Evolutionary conservation across 2,113 vertebrate genomes (phyloP), one percentile per base, ranked within the genome.

Genomic region (Lucifuga dentata): DNA sequence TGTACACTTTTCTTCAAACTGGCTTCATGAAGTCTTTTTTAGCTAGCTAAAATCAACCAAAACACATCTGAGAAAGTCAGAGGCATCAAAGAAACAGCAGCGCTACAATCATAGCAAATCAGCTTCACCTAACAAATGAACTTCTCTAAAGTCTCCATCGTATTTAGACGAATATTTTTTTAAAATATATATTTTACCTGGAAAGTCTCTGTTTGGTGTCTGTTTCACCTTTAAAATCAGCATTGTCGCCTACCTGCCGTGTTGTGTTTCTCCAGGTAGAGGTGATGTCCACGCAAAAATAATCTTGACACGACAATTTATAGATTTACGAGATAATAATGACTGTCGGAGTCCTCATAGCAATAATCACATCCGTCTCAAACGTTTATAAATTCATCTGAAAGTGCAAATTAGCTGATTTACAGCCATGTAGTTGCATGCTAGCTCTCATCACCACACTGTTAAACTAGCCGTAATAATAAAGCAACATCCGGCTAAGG

Each of bases 361-460:
- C n/a, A 51, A 0, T n/a, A 17, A 40, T 3, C 2, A 40, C 36
- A 49, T 9, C 6, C 8, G 5, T 9, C 1, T 4, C 11, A 13
- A 33, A 35, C 3, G 2, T 5, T 3, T 2, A 48, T 33, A 56
- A 56, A 38, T 17, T 0, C 21, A 35, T 57, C 64, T 58, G 44
- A 53, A 60, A 57, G 40, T 26, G 40, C 5, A 16, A 48, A 26
- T 36, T 44, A 1, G 6, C n/a, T n/a, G 59, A 9, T 76, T 79
- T 70, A 41, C 56, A 55, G 15, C 2, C 55, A 39, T 56, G 41
- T 81, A 86, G 78, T 81, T 66, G 5, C 43, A 64, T 49, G 88
- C 81, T 88, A 88, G 20, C 11, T 57, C 68, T 29, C 1, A 10
- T 3, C 16, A 9, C 13, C 67, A 44, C 3, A 3, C 1, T 2